Base-by-base conservation (phyloP, 2,113 vertebrate genomes). In the Engraulis encrasicolus region DNA sequence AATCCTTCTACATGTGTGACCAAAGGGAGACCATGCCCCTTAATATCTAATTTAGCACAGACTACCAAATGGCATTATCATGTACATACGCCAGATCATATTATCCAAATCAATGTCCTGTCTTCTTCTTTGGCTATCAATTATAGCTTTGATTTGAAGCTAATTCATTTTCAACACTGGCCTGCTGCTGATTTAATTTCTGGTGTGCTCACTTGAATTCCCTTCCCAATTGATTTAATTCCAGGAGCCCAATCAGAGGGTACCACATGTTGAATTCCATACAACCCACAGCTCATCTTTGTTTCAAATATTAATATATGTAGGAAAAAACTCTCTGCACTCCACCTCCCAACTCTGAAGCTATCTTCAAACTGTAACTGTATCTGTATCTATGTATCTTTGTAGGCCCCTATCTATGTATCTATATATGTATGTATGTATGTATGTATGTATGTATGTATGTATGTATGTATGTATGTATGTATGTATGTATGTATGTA, bases 211-310 rank as follows among this genome's bases (percentile, higher is more conserved):
- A 95, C 93, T 94, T 94, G 93, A 95, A 94, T 95, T 94, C 92
- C 94, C 94, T 91, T 90, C 94, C 91, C 93, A 93, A 95, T 95
- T 95, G 95, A 95, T 94, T 94, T 93, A 92, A 96, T 96, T 95
- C 93, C 89, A 90, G 89, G 87, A 91, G 90, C 93, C 92, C 92
- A 92, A 94, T 94, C 94, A 95, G 93, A 89, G 83, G 91, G 86
- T 86, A 54, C 91, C 92, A 94, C 92, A 91, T 92, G 92, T 92
- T 90, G 92, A 95, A 94, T 92, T 91, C 91, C 92, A 90, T 85
- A 50, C 85, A 79, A 95, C 94, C 94, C 94, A 89, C 81, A 93
- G 93, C 92, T 95, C 91, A 94, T 95, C 92, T 94, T 91, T 89
- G 88, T 90, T 90, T 17, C 74, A 88, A 91, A 93, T 92, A 94